These are phyloP conservation scores for Toxotes lorentzi DNA, from an alignment of 2,797 vertebrate species.

Conservation along the genomic window DNA sequence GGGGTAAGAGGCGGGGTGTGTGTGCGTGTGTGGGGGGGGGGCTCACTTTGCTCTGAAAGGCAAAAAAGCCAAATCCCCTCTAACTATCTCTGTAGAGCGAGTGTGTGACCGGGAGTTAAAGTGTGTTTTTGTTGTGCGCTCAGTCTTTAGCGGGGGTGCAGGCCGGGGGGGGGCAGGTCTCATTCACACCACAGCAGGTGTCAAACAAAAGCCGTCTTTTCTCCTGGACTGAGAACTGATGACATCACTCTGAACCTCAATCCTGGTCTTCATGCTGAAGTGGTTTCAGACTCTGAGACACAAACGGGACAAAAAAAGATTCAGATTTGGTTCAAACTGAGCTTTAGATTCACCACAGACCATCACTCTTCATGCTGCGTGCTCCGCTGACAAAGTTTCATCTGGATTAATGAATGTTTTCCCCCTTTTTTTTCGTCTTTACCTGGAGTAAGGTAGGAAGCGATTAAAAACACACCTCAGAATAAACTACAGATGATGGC, in stretches of 20 bases:
- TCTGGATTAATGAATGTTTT: background rate
- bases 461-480: background rate
- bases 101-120: background rate
- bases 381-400: background rate
- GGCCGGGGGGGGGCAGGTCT: constrained; percentile 17
- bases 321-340: too few relatives aligned
- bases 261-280: constrained; percentile 64
- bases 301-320: constrained; percentile 20
- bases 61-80: constrained; percentile 24
- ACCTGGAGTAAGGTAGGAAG: background rate
- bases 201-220: constrained; percentile 54
- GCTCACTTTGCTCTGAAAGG: constrained; percentile 37
- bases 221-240: constrained; percentile 56
- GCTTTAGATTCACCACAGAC: background rate
- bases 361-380: too few relatives aligned
- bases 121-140: constrained; percentile 7
- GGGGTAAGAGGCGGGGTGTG: constrained; percentile 5
- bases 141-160: background rate
- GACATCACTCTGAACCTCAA: constrained; percentile 64
- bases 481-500: background rate
- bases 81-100: constrained; percentile 30
- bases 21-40: too few relatives aligned
- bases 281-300: constrained; percentile 35
- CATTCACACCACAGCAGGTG: constrained; percentile 69
- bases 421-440: background rate